Base-by-base conservation (phyloP, 2,888 invertebrate species). In the Drosophila falleni region DNA sequence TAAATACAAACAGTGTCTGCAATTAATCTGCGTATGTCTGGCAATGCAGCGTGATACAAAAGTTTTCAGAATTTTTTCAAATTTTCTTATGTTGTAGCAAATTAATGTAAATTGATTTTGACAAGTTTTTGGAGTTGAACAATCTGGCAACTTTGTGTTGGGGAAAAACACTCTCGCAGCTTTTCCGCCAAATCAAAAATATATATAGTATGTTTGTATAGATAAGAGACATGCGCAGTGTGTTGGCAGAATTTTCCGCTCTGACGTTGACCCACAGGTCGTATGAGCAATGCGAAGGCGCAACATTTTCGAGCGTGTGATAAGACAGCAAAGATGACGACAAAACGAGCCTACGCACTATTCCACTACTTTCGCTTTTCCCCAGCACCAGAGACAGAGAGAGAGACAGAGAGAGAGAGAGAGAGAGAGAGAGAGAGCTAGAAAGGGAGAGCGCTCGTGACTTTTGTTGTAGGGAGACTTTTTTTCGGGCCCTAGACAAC, bases 251-350 rank as follows among this genome's bases (percentile, higher is more conserved):
- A 33, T 23, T 53, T 69, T 26, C 1, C 62, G 51, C 63, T 59
- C 62, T 49, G 47, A 29, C 6, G 19, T 61, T 68, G 81, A 78
- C 77, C 81, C 70, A 86, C 86, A 81, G 76, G 86, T 88, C 89
- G 86, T 86, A 87, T 84, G 76, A 74, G 87, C 66, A 73, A 69
- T 71, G n/a, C 29, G 60, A 68, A 80, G 81, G 80, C 89, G 80
- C 89, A 88, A 86, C 71, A 88, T 80, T 74, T 86, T 86, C 72
- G 81, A 73, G 78, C 71, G 81, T 86, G 87, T 86, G 87, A 83
- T 83, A 87, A 83, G 72, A 81, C 84, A 58, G 65, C 58, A 42
- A 37, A n/a, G n/a, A 73, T 64, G 67, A 56, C 66, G 75, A 50
- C 59, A 64, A 64, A 66, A 37, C 46, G 77, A n/a, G 71, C 75